Percentiles rank a stretch among this genome's conserved stretches.
Evolutionary conservation across 2,113 vertebrate genomes (phyloP).

Genomic region (Sceloporus tristichus): DNA sequence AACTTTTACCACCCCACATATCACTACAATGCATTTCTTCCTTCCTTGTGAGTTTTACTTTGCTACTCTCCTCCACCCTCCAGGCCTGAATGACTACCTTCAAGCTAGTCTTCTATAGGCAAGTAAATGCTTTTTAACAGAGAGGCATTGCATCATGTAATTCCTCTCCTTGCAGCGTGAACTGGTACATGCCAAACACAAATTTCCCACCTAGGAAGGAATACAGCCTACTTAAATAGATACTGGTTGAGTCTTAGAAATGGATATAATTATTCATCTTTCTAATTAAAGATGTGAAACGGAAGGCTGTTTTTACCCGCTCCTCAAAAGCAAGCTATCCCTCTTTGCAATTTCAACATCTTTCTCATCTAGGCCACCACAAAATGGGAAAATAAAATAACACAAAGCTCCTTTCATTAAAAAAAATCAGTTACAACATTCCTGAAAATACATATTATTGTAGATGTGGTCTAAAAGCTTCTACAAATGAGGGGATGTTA

Average conservation of each 20-base stretch:
- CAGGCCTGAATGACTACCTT: too few relatives aligned
- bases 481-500: background rate
- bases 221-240: background rate
- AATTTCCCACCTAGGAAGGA: background rate
- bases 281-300: slow-evolving; percentile 65
- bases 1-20: too few relatives aligned
- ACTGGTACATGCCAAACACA: background rate
- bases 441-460: background rate
- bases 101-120: background rate
- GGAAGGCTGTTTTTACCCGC: slow-evolving; percentile 58
- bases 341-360: slow-evolving; percentile 66
- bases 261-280: slow-evolving; percentile 76
- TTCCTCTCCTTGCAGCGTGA: background rate
- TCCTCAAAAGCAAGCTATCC: slow-evolving; percentile 64
- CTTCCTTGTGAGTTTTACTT: too few relatives aligned
- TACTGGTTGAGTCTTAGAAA: slow-evolving; percentile 24
- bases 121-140: too few relatives aligned
- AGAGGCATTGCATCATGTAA: background rate
- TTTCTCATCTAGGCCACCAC: slow-evolving; percentile 72
- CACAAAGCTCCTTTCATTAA: slow-evolving; percentile 23
- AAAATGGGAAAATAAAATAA: slow-evolving; percentile 30
- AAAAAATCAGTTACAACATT: slow-evolving; percentile 41
- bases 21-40: too few relatives aligned
- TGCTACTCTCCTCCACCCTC: too few relatives aligned
- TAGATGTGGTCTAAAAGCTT: background rate